Evolutionary conservation across 2,797 vertebrate genomes (phyloP).

Genomic region (Schizothorax lantsangensis): DNA sequence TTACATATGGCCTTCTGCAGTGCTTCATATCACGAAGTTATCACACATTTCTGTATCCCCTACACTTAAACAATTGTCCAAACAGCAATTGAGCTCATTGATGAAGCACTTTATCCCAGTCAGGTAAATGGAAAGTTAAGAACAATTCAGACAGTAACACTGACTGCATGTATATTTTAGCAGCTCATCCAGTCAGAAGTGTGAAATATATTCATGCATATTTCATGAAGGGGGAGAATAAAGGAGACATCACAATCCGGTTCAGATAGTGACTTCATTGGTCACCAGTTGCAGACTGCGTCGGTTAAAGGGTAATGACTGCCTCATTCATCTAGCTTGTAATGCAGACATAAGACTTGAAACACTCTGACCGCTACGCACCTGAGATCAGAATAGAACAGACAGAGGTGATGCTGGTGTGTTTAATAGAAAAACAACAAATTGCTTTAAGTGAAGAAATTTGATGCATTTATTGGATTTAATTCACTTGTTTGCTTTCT

Average conservation of each 20-base stretch:
- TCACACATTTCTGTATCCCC: neutral
- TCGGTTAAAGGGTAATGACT: neutral
- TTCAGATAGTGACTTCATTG: constrained; percentile 47
- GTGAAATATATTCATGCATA: constrained; percentile 55
- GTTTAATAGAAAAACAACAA: neutral
- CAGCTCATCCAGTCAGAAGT: constrained; percentile 44
- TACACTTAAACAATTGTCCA: neutral
- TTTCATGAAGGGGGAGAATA: constrained; percentile 44
- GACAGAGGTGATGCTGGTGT: constrained; percentile 47
- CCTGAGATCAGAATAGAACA: neutral
- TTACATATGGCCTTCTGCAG: neutral
- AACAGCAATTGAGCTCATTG: constrained; percentile 13
- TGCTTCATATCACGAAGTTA: neutral
- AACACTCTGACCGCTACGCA: neutral
- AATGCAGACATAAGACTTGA: neutral
- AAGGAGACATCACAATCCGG: constrained; percentile 19
- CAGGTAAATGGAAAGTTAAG: constrained; percentile 33
- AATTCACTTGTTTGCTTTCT: neutral
- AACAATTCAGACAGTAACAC: constrained; percentile 36
- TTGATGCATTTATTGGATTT: constrained; percentile 2
- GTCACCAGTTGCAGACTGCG: constrained; percentile 24
- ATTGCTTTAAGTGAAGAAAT: neutral
- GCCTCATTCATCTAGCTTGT: constrained; percentile 14
- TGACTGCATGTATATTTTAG: constrained; percentile 60
- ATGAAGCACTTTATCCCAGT: neutral